phyloP scores from a whole-genome alignment of 2,113 vertebrate genomes.

The Rostratula benghalensis region DNA sequence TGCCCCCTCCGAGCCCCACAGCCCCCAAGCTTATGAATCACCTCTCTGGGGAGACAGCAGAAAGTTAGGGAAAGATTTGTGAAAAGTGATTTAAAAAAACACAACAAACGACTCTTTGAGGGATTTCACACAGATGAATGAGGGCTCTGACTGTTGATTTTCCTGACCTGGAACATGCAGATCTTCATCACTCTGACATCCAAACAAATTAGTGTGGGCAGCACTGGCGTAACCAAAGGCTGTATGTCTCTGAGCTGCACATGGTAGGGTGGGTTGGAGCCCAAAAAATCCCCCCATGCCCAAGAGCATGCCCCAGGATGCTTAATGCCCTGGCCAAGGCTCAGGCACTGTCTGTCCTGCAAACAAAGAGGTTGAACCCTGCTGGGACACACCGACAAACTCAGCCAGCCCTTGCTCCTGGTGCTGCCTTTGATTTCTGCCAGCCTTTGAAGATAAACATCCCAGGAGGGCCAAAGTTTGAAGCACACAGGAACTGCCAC shows the following conservation, averaged over 20 bases:
- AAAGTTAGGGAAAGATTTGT: not conserved
- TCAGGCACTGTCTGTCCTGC: accelerated
- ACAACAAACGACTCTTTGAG: not conserved
- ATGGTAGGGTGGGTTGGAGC: not conserved
- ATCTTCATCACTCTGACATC: not conserved
- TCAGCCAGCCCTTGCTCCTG: not conserved
- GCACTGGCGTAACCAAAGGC: not conserved
- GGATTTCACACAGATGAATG: not conserved
- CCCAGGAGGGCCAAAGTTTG: not conserved
- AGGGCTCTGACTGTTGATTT: not conserved
- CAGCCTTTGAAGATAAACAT: not conserved
- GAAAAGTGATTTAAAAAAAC: not conserved
- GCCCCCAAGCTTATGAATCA: not conserved
- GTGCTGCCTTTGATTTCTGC: not conserved
- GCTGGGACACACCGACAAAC: not conserved
- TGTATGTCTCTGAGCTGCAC: not conserved
- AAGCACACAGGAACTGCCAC: not conserved
- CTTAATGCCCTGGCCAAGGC: accelerated
- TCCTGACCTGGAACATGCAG: not conserved
- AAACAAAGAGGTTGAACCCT: not conserved
- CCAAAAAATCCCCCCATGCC: not conserved
- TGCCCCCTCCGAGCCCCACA: not conserved
- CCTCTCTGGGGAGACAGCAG: not conserved
- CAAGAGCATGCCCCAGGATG: accelerated
- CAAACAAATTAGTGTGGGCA: not conserved